Evolutionary conservation across 64 coral and sea anemone genomes (phyloP), one percentile per base, ranked within the genome.

Genomic region (Montipora sp.): DNA sequence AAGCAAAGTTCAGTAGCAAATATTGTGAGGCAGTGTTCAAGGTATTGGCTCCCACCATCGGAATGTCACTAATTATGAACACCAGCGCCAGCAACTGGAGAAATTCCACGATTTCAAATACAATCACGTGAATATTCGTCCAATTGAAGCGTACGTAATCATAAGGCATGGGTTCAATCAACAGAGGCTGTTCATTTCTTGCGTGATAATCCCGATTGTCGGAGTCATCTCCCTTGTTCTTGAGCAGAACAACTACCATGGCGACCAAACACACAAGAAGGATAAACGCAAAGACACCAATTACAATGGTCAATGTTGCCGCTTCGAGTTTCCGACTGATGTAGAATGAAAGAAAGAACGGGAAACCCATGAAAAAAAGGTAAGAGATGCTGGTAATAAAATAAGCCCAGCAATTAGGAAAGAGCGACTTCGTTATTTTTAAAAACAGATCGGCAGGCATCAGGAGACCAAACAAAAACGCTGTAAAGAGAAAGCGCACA

Each of bases 111-210:
- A 96, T 81, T 88, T 99, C 98, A 47, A 99, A 96, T 13, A 96
- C 24, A 79, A 96, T 77, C 5, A 94, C 92, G 63, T 96, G 94
- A 19, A 92, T 87, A 27, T 99, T 99, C 10, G 94, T 80, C 98
- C 98, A 99, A 85, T 99, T 99, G 8, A 99, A 96, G 10, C 98
- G 92, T 27, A 99, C 71, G 60, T 99, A 99, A 67, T 99, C 98
- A 49, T 96, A 99, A 1, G 94, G 91, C 21, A 74, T 78, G 11
- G 98, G 98, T 75, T 89, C 12, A 5, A 99, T 71, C 23, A 92
- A 89, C 5, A 88, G 83, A 12, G 2, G 14, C 15, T 70, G 61
- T 48, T 69, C 82, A 50, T 63, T 63, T 63, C 60, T 63, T 50
- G 8, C 18, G 15, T 23, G 12, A 21, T 90, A 66, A 15, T 84